phyloP scores from a whole-genome alignment of 2,113 vertebrate genomes.

The Lophochroa leadbeateri region DNA sequence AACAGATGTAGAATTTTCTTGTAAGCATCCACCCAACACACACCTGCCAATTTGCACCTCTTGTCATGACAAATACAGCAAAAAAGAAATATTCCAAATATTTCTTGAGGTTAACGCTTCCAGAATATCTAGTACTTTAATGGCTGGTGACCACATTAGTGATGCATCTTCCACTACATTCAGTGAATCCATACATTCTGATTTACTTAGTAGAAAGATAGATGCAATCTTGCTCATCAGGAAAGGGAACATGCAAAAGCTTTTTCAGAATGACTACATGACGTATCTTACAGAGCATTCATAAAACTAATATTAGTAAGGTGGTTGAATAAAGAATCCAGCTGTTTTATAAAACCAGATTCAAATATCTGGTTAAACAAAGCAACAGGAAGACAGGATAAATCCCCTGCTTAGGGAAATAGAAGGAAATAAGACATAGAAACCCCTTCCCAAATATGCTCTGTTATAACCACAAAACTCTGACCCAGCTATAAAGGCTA shows the following conservation, averaged over 20 bases:
- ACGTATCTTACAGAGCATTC: not conserved
- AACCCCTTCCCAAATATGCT: not conserved
- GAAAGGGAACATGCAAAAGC: not conserved
- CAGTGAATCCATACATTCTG: not conserved
- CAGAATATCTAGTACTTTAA: not conserved
- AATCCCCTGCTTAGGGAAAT: not conserved
- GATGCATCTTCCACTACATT: not conserved
- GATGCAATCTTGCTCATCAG: not conserved
- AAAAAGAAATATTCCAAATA: not conserved
- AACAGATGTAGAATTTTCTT: not conserved
- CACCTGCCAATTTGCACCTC: constrained; percentile 10
- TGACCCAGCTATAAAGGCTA: not conserved
- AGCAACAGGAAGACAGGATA: not conserved
- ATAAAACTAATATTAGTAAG: not conserved
- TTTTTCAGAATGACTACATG: not conserved
- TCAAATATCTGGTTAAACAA: not conserved
- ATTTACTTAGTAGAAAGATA: not conserved
- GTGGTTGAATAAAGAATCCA: not conserved
- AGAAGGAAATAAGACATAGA: not conserved
- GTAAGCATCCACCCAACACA: not conserved
- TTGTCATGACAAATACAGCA: not conserved
- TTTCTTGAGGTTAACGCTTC: not conserved
- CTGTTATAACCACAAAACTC: not conserved
- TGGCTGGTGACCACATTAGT: not conserved
- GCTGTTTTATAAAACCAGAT: not conserved